phyloP scores from a whole-genome alignment of 2,797 vertebrate species.

The Onychomys arenicola region DNA sequence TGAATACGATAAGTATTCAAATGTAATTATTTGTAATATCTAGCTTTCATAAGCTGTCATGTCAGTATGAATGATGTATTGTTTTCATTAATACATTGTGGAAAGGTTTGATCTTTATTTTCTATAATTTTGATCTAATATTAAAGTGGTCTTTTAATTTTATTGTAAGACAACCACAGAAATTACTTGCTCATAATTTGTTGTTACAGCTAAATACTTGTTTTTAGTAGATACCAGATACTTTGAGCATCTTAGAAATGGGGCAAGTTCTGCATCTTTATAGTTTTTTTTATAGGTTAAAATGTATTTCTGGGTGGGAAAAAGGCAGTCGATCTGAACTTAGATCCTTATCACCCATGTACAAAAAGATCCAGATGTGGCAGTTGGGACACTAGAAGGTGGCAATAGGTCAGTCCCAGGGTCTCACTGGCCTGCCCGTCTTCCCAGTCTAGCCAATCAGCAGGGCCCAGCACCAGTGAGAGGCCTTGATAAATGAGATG shows the following conservation, averaged over 20 bases:
- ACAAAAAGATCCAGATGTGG: background rate
- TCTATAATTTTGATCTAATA: constrained; percentile 56
- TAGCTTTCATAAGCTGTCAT: constrained; percentile 30
- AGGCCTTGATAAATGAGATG: background rate
- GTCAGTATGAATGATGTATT: constrained; percentile 10
- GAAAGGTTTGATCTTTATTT: constrained; percentile 34
- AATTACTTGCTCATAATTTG: constrained; percentile 49
- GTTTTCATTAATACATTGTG: constrained; percentile 48
- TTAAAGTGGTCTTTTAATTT: constrained; percentile 53
- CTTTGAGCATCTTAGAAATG: constrained; percentile 71
- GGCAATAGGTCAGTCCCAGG: background rate
- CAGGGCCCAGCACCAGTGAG: background rate
- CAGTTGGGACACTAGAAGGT: background rate
- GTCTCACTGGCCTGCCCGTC: background rate
- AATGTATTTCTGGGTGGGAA: constrained; percentile 31
- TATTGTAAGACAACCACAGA: constrained; percentile 46
- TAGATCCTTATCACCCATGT: background rate
- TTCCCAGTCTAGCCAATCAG: background rate
- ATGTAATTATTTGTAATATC: constrained; percentile 46
- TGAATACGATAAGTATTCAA: constrained; percentile 47
- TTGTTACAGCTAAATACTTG: constrained; percentile 61
- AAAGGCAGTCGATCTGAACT: background rate
- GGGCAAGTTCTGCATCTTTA: constrained; percentile 52
- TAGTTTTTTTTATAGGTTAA: constrained; percentile 59
- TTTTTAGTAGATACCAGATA: constrained; percentile 69